Conservation (phyloP, 1,140 invertebrate species). For the Meteorus sp. region DNA sequence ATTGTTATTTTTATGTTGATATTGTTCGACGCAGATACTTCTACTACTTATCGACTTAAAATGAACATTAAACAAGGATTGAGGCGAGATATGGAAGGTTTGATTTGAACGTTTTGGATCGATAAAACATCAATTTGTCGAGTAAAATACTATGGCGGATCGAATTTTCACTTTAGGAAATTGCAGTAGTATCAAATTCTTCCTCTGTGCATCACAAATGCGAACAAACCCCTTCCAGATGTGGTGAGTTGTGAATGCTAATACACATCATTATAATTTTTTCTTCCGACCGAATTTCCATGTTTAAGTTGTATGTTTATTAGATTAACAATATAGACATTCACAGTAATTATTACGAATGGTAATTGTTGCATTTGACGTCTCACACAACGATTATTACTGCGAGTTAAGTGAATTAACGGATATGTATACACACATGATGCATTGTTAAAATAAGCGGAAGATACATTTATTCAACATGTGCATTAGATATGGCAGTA, state of each 20-base stretch:
- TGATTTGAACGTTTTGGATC: slow-evolving; percentile 58
- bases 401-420: slow-evolving; percentile 9
- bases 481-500: too few species aligned
- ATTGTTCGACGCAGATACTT: too few species aligned
- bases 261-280: background rate
- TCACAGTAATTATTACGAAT: background rate
- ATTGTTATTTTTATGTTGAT: too few species aligned
- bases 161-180: slow-evolving; percentile 51
- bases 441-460: slow-evolving; percentile 21
- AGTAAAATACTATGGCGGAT: slow-evolving; percentile 57
- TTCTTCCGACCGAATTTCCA: background rate
- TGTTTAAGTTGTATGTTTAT: background rate
- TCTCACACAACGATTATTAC: background rate
- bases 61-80: too few species aligned
- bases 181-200: slow-evolving; percentile 51
- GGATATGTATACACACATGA: background rate
- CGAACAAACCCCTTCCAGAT: slow-evolving; percentile 42
- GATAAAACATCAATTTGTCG: slow-evolving; percentile 59
- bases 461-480: slow-evolving; percentile 26
- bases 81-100: slow-evolving; percentile 45
- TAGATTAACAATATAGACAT: background rate
- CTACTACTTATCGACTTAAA: too few species aligned
- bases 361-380: slow-evolving; percentile 8
- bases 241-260: slow-evolving; percentile 35
- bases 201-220: slow-evolving; percentile 49